Percentiles rank a stretch among this genome's conserved stretches.
phyloP scores from a whole-genome alignment of 2,888 invertebrate species.

The Pachymerium ferrugineum region DNA sequence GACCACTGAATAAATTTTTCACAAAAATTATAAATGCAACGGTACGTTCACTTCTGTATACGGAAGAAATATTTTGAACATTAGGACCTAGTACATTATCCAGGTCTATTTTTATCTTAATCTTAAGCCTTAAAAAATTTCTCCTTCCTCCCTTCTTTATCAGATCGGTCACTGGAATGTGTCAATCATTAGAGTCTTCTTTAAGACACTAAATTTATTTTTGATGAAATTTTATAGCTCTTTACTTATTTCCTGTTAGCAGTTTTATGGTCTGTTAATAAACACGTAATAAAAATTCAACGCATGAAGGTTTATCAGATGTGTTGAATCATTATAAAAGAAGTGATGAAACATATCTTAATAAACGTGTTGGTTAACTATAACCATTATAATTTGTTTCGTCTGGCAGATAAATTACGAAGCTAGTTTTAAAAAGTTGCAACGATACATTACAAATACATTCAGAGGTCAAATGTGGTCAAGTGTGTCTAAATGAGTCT shows the following conservation, averaged over 20 bases:
- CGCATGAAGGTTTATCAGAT: too few species aligned
- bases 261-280: background rate
- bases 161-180: background rate
- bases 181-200: background rate
- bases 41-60: background rate
- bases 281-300: too few species aligned
- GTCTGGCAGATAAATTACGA: too few species aligned
- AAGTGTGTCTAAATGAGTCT: too few species aligned
- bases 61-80: background rate
- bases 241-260: slow-evolving; percentile 1
- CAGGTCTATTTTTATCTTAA: background rate
- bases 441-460: too few species aligned
- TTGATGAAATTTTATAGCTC: slow-evolving; percentile 1
- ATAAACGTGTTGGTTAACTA: too few species aligned
- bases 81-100: background rate
- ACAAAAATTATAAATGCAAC: background rate
- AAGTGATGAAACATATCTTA: too few species aligned
- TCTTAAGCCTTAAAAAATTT: background rate
- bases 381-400: too few species aligned
- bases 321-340: too few species aligned
- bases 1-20: too few species aligned
- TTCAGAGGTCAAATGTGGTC: too few species aligned
- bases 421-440: too few species aligned
- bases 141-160: background rate
- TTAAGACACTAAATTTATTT: background rate